Percentiles rank a stretch among this genome's conserved stretches.
Evolutionary conservation across 2,797 vertebrate genomes (phyloP).

Genomic region (Chloroceryle inda): DNA sequence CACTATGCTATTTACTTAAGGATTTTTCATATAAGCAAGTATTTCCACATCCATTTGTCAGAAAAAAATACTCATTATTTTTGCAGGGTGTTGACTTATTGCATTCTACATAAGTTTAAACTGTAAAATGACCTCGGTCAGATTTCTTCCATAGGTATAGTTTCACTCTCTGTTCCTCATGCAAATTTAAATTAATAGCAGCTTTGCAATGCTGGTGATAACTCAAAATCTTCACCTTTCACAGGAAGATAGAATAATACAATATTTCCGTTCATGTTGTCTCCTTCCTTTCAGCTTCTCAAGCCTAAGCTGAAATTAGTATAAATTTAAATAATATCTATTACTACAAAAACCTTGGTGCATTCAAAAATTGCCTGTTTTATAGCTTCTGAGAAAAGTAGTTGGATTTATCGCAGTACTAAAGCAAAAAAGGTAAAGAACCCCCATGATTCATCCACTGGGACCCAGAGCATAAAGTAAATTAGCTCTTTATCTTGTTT

Average conservation of each 20-base stretch:
- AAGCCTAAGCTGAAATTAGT: not conserved
- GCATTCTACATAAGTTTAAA: not conserved
- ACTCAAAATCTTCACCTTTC: not conserved
- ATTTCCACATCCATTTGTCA: not conserved
- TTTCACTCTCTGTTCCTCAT: not conserved
- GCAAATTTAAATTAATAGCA: not conserved
- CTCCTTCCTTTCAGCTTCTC: not conserved
- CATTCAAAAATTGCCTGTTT: not conserved
- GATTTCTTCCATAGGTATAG: not conserved
- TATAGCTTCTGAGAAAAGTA: not conserved
- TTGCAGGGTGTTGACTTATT: not conserved
- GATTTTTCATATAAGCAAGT: not conserved
- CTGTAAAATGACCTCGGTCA: not conserved
- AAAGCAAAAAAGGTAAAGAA: not conserved
- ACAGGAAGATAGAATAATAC: not conserved
- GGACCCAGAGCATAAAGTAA: conserved; percentile 68
- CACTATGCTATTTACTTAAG: not conserved
- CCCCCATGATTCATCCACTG: conserved; percentile 12
- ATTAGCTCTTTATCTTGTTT: conserved; percentile 74
- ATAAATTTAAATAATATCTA: not conserved
- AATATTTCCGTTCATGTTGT: not conserved
- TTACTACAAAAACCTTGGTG: not conserved
- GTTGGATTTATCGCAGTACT: conserved; percentile 4
- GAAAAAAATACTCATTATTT: not conserved
- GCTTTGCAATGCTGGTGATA: not conserved